Conservation (phyloP, 2,797 vertebrate species). For the Malacoctenus gilli region DNA sequence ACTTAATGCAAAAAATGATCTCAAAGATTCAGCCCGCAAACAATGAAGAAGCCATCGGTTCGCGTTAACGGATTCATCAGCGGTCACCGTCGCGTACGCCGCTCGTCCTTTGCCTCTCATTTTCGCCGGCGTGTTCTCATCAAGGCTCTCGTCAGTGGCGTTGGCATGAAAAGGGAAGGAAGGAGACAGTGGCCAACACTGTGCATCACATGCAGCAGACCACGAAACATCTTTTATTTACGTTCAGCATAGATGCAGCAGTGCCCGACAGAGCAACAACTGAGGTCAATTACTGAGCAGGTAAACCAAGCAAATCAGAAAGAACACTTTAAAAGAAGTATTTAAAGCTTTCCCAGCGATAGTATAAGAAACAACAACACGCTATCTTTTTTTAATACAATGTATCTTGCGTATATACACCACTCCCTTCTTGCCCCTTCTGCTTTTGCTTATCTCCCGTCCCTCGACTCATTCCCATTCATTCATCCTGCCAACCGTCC, state of each 20-base stretch:
- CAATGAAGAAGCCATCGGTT: constrained; percentile 34
- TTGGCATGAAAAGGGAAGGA: background rate
- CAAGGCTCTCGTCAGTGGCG: constrained; percentile 6
- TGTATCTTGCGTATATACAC: too few relatives aligned
- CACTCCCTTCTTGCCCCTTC: too few relatives aligned
- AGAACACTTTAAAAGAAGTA: too few relatives aligned
- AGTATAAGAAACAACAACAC: too few relatives aligned
- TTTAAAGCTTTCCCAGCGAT: too few relatives aligned
- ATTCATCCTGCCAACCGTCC: background rate
- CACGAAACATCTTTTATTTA: constrained; percentile 2
- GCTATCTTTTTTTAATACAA: too few relatives aligned
- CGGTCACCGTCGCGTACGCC: constrained; percentile 8
- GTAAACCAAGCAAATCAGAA: background rate
- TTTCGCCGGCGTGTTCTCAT: constrained; percentile 8
- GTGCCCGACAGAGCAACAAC: background rate
- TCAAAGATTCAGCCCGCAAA: constrained; percentile 17
- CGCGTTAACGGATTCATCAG: constrained; percentile 22
- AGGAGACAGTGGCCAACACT: background rate
- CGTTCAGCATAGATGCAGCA: background rate
- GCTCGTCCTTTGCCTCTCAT: constrained; percentile 14
- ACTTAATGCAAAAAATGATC: constrained; percentile 15
- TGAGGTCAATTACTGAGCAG: background rate
- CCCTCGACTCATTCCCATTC: too few relatives aligned
- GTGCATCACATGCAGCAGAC: constrained; percentile 1
- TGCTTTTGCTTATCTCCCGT: too few relatives aligned